Percentiles rank a stretch among this genome's conserved stretches.
Conservation (phyloP, 2,888 invertebrate genomes). For the Clanis bilineata region DNA sequence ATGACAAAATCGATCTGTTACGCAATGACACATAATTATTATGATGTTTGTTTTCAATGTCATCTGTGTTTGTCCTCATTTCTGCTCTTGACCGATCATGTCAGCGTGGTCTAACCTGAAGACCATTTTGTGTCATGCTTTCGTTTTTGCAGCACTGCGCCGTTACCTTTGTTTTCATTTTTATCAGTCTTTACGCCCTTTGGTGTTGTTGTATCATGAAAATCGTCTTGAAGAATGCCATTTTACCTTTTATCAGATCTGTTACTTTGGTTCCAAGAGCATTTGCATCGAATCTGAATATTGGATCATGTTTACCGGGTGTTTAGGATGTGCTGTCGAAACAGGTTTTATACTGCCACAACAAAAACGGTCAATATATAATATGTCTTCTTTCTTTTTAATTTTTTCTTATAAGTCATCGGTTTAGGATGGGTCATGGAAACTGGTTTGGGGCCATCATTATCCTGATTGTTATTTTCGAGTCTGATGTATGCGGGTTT, state of each 20-base stretch:
- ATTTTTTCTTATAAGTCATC: too few relatives aligned
- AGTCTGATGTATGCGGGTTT: too few relatives aligned
- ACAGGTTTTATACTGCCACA: neutral
- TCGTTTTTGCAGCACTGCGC: neutral
- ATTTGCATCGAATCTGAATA: too few relatives aligned
- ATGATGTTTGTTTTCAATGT: conserved; percentile 5
- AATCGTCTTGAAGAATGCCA: too few relatives aligned
- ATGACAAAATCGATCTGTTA: conserved; percentile 9
- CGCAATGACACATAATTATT: neutral
- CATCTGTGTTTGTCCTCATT: neutral
- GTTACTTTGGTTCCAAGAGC: neutral
- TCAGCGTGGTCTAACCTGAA: neutral
- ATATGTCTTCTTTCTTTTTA: too few relatives aligned
- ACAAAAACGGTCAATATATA: too few relatives aligned
- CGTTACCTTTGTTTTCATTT: neutral
- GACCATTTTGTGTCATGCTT: neutral
- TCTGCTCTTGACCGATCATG: neutral
- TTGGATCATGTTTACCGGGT: neutral
- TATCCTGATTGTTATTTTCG: too few relatives aligned
- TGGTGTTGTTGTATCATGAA: neutral
- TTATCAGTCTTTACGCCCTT: neutral
- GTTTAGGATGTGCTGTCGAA: neutral
- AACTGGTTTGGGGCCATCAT: too few relatives aligned
- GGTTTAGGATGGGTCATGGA: too few relatives aligned
- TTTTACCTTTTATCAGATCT: neutral